Conservation (phyloP, 1,140 invertebrate species). For the Micrasema minimum region DNA sequence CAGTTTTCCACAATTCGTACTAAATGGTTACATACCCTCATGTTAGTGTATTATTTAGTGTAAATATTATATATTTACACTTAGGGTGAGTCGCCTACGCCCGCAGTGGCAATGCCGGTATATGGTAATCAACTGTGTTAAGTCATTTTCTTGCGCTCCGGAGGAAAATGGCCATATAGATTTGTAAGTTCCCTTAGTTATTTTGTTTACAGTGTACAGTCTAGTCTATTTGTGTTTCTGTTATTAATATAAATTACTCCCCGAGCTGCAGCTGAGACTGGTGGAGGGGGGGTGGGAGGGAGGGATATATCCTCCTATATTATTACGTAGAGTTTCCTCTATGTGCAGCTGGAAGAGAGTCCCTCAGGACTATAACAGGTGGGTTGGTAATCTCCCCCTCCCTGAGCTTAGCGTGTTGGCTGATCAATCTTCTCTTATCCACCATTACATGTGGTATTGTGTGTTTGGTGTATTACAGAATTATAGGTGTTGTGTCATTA, state of each 20-base stretch:
- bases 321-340: no score
- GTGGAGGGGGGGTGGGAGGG: background rate
- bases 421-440: slow-evolving; percentile 29
- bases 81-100: background rate
- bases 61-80: slow-evolving; percentile 53
- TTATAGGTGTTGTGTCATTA: slow-evolving; percentile 44
- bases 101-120: background rate
- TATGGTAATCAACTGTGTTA: slow-evolving; percentile 23
- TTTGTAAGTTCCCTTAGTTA: slow-evolving; percentile 45
- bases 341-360: no score
- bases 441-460: background rate
- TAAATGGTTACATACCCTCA: slow-evolving; percentile 7
- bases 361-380: no score
- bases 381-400: no score
- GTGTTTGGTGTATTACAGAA: slow-evolving; percentile 1
- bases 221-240: slow-evolving; percentile 59
- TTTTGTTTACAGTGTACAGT: slow-evolving; percentile 68
- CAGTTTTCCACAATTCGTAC: slow-evolving; percentile 21
- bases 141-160: slow-evolving; percentile 20
- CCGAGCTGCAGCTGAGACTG: background rate
- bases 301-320: no score
- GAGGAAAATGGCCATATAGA: background rate
- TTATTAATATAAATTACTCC: slow-evolving; percentile 12
- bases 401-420: slow-evolving; percentile 12
- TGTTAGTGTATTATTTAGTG: slow-evolving; percentile 27